Evolutionary conservation across 2,797 vertebrate genomes (phyloP), one percentile per base, ranked within the genome.

Genomic region (Brachyrhaphis roseni): DNA sequence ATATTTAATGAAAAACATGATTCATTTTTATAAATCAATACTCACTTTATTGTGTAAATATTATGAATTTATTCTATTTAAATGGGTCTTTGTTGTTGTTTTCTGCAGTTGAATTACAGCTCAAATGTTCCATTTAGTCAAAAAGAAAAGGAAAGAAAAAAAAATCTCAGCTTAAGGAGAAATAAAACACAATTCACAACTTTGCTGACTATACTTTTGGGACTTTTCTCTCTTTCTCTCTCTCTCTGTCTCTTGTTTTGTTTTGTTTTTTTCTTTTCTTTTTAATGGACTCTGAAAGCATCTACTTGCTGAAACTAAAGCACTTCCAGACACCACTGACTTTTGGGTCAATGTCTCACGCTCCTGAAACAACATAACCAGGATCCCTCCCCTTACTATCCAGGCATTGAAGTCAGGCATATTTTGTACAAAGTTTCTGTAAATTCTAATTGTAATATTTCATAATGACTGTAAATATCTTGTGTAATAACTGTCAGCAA

Each of bases 361-460:
- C 91, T 93, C 91, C 86, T 90, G 93, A 93, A 91, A 93, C 82
- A 75, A 91, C 89, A 93, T 84, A 94, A 95, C 92, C 89, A 91
- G 91, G 92, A 95, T 91, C 93, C 72, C 31, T 49, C 28, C 45
- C 45, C 72, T 34, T 85, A 87, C 88, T 90, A 94, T 94, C 93
- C 91, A 95, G 93, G 94, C 94, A 94, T 91, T 95, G 89, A 95
- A 92, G 92, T 94, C 93, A 94, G 94, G 94, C 95, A 91, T 94
- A 95, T 96, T 96, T 96, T 96, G 95, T 96, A 96, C 90, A 95
- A 95, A 95, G 94, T 90, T 95, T 94, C 90, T 96, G 95, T 96
- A 96, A 95, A 96, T 96, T 95, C 93, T 93, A 95, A 95, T 95
- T 95, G 94, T 95, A 95, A 96, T 95, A 96, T 96, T 96, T 96